Percentiles rank a stretch among this genome's conserved stretches.
phyloP scores from a whole-genome alignment of 2,797 vertebrate genomes.

The Oreortyx pictus region DNA sequence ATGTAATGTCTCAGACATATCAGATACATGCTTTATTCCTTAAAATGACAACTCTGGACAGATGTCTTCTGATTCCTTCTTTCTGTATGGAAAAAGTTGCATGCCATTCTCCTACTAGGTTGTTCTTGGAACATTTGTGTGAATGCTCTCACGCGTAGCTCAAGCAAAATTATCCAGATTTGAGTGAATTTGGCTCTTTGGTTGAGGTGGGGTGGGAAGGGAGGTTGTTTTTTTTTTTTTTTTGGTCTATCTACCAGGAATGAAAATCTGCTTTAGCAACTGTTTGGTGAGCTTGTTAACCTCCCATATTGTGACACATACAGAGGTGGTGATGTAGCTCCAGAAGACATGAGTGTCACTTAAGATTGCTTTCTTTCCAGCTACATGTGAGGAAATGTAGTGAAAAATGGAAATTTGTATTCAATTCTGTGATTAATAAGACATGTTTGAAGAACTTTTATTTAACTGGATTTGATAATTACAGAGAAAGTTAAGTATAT shows the following conservation, averaged over 20 bases:
- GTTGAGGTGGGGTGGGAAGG: background rate
- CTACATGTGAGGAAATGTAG: background rate
- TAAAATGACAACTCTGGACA: background rate
- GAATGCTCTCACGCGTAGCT: background rate
- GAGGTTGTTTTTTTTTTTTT: no score
- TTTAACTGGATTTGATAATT: background rate
- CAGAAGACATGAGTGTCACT: background rate
- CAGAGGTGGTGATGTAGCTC: accelerated
- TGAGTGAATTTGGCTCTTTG: background rate
- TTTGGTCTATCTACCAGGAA: background rate
- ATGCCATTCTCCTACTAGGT: background rate
- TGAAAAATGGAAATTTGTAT: background rate
- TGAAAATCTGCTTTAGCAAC: background rate
- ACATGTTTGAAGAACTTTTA: background rate
- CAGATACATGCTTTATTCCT: background rate
- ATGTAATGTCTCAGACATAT: background rate
- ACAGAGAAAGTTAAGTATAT: background rate
- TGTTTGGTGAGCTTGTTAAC: background rate
- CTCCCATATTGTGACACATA: background rate
- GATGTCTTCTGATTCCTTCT: background rate
- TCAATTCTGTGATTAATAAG: background rate
- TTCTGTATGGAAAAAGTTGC: background rate
- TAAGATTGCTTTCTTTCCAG: background rate
- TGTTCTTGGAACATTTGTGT: background rate
- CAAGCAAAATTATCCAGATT: background rate